Evolutionary conservation across 2,797 vertebrate species (phyloP).

Genomic region (Momotus momota): DNA sequence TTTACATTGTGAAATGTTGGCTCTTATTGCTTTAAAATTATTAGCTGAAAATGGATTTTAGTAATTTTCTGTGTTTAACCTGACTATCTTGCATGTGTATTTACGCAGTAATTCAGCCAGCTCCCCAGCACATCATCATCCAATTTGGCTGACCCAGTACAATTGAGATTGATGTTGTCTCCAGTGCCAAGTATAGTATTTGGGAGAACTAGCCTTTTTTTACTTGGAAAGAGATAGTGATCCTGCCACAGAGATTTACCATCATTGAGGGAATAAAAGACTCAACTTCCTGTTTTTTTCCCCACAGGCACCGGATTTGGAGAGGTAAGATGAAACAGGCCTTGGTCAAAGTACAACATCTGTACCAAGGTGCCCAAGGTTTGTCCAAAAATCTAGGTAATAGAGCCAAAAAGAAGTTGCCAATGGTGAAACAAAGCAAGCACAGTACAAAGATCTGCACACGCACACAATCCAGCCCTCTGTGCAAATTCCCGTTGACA

Average conservation of each 20-base stretch:
- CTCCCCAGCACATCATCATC: not conserved
- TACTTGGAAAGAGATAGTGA: not conserved
- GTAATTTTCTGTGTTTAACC: not conserved
- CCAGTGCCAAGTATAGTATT: not conserved
- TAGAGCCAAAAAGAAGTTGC: not conserved
- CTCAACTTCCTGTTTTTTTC: not conserved
- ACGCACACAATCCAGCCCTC: not conserved
- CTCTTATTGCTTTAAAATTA: not conserved
- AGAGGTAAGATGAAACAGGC: not conserved
- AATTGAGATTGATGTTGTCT: not conserved
- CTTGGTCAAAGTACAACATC: not conserved
- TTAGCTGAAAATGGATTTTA: not conserved
- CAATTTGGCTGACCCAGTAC: not conserved
- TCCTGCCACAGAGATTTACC: not conserved
- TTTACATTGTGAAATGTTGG: not conserved
- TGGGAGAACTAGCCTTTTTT: not conserved
- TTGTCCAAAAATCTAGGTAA: not conserved
- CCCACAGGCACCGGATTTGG: not conserved
- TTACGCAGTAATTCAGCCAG: not conserved
- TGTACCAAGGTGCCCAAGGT: not conserved
- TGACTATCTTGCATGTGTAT: not conserved
- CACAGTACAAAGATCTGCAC: not conserved
- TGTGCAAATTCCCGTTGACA: not conserved
- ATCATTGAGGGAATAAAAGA: not conserved
- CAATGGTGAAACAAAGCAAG: not conserved